Conservation (phyloP, 2,888 invertebrate species). For the Lapara coniferarum region DNA sequence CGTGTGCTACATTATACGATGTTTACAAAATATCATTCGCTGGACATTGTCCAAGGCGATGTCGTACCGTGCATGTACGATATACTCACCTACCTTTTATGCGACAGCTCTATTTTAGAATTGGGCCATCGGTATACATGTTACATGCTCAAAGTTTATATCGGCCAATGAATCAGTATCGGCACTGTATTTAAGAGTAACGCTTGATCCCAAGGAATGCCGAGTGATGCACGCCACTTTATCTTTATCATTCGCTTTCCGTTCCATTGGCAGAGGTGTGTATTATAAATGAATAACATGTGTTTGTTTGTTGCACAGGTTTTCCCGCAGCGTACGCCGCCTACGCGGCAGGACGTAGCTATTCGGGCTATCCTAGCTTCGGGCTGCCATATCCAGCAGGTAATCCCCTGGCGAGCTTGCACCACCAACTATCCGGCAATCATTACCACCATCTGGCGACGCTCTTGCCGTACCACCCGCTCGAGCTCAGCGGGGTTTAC, state of each 20-base stretch:
- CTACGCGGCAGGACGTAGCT: slow-evolving; percentile 97
- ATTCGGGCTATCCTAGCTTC: slow-evolving; percentile 98
- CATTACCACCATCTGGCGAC: slow-evolving; percentile 85
- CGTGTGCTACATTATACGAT: slow-evolving; percentile 68
- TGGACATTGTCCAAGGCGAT: slow-evolving; percentile 78
- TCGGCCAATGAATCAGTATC: slow-evolving; percentile 52
- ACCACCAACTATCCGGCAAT: slow-evolving; percentile 87
- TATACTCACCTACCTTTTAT: slow-evolving; percentile 70
- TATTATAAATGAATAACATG: slow-evolving; percentile 45
- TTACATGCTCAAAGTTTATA: slow-evolving; percentile 58
- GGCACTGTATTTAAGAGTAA: slow-evolving; percentile 32
- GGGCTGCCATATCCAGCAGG: slow-evolving; percentile 99
- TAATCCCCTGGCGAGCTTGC: slow-evolving; percentile 93
- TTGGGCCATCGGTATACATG: slow-evolving; percentile 65
- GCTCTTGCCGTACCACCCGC: slow-evolving; percentile 87
- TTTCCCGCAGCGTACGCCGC: slow-evolving; percentile 98
- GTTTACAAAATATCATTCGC: slow-evolving; percentile 73
- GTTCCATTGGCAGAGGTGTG: slow-evolving; percentile 32
- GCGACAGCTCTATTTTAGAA: slow-evolving; percentile 74
- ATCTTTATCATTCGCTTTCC: slow-evolving; percentile 56
- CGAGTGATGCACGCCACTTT: slow-evolving; percentile 37
- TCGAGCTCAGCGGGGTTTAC: slow-evolving; percentile 86
- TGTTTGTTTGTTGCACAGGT: slow-evolving; percentile 86
- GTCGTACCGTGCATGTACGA: slow-evolving; percentile 63
- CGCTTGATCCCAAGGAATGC: slow-evolving; percentile 52